Percentiles rank a stretch among this genome's conserved stretches.
These are phyloP conservation scores for Oscheius onirici DNA, from an alignment of 2,888 invertebrate species.

Conservation along the genomic window DNA sequence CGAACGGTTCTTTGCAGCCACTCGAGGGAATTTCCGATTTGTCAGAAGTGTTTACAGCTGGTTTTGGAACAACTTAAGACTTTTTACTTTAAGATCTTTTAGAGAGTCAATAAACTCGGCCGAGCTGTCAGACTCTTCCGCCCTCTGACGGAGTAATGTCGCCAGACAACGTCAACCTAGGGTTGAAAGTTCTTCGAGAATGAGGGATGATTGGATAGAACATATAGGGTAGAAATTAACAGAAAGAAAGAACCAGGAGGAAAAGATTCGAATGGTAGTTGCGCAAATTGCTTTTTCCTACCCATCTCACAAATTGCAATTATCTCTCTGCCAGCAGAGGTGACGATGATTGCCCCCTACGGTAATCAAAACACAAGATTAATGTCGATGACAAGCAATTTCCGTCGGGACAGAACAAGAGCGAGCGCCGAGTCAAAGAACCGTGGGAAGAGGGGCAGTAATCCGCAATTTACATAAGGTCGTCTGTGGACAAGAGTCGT, in stretches of 20 bases:
- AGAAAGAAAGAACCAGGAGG: background rate
- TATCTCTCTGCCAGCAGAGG: background rate
- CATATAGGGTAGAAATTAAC: background rate
- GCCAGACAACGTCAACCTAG: background rate
- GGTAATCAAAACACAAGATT: no score
- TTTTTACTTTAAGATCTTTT: background rate
- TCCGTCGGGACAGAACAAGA: no score
- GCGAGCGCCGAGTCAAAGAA: no score
- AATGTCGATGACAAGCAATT: no score
- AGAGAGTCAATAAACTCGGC: background rate
- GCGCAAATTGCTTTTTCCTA: no score
- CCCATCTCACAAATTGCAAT: background rate
- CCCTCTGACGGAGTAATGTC: background rate
- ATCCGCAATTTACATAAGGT: no score
- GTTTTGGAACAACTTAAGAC: background rate
- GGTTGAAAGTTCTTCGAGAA: background rate
- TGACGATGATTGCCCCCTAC: background rate
- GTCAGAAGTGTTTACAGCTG: background rate
- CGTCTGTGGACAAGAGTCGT: no score
- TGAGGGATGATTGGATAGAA: background rate
- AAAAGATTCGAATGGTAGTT: background rate
- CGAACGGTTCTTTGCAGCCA: background rate
- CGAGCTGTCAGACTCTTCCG: slow-evolving; percentile 1
- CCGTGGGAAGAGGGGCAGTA: no score
- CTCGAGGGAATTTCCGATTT: background rate